Percentiles rank a stretch among this genome's conserved stretches.
phyloP scores from a whole-genome alignment of 92 coral and sea anemone genomes.

The Galaxea fascicularis region DNA sequence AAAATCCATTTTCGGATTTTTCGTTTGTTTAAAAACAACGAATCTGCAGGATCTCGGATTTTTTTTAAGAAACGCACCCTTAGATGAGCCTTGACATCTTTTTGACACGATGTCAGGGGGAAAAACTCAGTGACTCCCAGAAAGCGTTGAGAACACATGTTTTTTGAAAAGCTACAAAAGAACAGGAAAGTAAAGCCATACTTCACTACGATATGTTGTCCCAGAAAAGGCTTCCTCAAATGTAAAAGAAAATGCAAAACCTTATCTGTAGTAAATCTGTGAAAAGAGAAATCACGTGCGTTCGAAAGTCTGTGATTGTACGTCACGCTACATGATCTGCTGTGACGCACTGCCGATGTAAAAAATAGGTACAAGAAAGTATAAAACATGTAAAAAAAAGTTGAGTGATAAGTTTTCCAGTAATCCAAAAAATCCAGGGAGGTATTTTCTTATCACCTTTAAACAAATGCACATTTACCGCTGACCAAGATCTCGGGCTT shows the following conservation, averaged over 20 bases:
- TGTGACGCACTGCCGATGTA: no score
- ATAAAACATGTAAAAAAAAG: no score
- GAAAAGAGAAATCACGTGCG: no score
- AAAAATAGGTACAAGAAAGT: no score
- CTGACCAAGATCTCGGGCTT: neutral
- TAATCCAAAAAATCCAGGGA: no score
- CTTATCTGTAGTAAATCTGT: neutral
- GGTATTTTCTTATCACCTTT: neutral
- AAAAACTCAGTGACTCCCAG: constrained; percentile 14
- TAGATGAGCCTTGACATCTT: constrained; percentile 16
- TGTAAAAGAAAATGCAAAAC: neutral
- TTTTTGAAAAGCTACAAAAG: neutral
- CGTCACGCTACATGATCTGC: no score
- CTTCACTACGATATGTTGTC: neutral
- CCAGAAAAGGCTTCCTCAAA: neutral
- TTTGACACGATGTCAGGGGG: constrained; percentile 38
- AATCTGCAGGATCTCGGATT: no score
- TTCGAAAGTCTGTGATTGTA: no score
- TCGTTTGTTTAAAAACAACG: no score
- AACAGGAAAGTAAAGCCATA: constrained; percentile 18
- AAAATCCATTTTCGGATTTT: no score
- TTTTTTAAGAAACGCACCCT: no score
- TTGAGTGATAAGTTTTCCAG: no score
- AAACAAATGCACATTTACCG: neutral
- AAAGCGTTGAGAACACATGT: neutral